Conservation (phyloP, 2,797 vertebrate genomes). For the Eptatretus atami region DNA sequence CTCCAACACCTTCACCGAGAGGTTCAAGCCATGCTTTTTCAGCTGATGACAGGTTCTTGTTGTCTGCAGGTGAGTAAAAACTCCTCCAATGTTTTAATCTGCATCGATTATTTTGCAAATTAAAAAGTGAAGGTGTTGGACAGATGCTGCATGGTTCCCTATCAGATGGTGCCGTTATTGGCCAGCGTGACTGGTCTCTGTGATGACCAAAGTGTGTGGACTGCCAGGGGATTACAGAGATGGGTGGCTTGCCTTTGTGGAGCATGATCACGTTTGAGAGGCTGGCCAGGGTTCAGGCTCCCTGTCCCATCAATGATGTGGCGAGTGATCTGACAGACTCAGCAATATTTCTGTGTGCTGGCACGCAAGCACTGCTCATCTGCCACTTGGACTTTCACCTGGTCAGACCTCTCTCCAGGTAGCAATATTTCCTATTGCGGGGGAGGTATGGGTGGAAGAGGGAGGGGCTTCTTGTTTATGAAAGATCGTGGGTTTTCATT, state of each 20-base stretch:
- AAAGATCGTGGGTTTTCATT: no score
- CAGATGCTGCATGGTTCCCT: not conserved
- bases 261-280: slow-evolving; percentile 22
- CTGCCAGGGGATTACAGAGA: slow-evolving; percentile 36
- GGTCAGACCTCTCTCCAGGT: slow-evolving; percentile 23
- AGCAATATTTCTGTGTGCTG: slow-evolving; percentile 29
- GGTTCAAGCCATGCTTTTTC: slow-evolving; percentile 54
- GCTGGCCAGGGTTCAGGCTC: slow-evolving; percentile 19
- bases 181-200: no score
- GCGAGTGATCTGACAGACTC: slow-evolving; percentile 29
- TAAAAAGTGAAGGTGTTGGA: not conserved
- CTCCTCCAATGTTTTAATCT: no score
- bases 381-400: slow-evolving; percentile 19
- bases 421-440: slow-evolving; percentile 9
- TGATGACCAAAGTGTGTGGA: no score
- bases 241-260: slow-evolving; percentile 33
- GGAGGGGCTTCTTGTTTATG: no score
- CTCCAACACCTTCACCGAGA: slow-evolving; percentile 26
- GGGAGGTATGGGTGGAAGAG: no score
- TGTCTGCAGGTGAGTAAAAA: slow-evolving; percentile 31
- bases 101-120: no score
- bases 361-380: slow-evolving; percentile 22
- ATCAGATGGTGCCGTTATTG: no score
- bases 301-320: slow-evolving; percentile 20
- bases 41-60: slow-evolving; percentile 30